phyloP scores from a whole-genome alignment of 1,140 invertebrate genomes.

The Anastatus disparis region DNA sequence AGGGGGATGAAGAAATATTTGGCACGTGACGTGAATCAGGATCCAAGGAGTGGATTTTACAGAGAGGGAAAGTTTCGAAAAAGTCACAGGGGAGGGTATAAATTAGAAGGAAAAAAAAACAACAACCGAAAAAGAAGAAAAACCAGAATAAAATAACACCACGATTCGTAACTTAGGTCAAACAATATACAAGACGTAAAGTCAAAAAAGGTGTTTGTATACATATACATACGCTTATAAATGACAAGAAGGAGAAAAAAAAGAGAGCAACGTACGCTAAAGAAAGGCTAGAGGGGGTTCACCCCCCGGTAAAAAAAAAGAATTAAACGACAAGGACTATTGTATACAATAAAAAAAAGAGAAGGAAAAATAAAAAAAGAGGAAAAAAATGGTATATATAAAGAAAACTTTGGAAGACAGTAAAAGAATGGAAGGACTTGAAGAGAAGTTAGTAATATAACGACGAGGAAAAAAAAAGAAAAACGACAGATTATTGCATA shows the following conservation, averaged over 20 bases:
- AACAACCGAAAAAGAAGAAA: neutral
- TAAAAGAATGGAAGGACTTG: neutral
- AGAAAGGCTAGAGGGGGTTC: too few species aligned
- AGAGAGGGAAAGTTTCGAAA: neutral
- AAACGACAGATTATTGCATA: conserved; percentile 22
- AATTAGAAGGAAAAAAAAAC: too few species aligned
- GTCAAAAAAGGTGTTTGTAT: too few species aligned
- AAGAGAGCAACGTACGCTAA: too few species aligned
- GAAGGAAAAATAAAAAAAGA: neutral
- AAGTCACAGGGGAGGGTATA: neutral
- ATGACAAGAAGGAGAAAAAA: too few species aligned
- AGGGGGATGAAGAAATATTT: neutral
- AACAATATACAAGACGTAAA: neutral
- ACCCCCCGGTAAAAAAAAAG: too few species aligned
- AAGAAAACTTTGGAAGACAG: neutral
- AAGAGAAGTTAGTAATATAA: neutral
- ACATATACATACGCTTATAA: too few species aligned
- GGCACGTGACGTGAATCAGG: conserved; percentile 11
- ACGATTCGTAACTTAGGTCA: neutral
- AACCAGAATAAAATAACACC: neutral
- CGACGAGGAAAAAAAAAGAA: conserved; percentile 29
- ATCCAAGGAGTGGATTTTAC: neutral
- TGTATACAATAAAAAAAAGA: too few species aligned
- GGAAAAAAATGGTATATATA: conserved; percentile 4
- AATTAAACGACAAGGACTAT: too few species aligned